Evolutionary conservation across 2,888 invertebrate species (phyloP).

Genomic region (Athalia circularis): DNA sequence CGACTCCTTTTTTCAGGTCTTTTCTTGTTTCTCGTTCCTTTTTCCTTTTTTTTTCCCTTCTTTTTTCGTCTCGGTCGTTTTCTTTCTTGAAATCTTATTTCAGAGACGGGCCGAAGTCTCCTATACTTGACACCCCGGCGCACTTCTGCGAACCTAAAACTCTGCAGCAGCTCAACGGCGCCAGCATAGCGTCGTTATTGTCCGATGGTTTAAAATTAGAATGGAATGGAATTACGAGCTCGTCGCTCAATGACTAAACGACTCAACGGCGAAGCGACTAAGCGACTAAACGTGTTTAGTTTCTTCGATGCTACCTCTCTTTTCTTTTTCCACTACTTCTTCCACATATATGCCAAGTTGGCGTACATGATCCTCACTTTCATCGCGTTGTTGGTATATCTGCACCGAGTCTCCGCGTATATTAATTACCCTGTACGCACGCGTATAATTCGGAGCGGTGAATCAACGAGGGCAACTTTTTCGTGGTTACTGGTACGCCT

Average conservation of each 20-base stretch:
- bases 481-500: too few relatives aligned
- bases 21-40: background rate
- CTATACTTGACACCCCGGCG: background rate
- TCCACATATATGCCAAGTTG: background rate
- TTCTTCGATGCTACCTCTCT: background rate
- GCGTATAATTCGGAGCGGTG: too few relatives aligned
- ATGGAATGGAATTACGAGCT: constrained; percentile 25
- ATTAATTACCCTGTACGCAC: too few relatives aligned
- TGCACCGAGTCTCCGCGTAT: too few relatives aligned
- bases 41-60: background rate
- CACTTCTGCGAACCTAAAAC: constrained; percentile 9
- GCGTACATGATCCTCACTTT: too few relatives aligned
- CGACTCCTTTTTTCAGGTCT: background rate
- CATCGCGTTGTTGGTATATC: too few relatives aligned
- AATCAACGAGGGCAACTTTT: too few relatives aligned
- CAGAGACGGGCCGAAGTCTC: background rate
- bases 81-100: constrained; percentile 11
- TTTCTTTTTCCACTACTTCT: background rate
- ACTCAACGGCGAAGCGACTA: constrained; percentile 18
- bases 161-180: background rate
- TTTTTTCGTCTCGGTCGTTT: background rate
- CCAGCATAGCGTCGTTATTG: constrained; percentile 11
- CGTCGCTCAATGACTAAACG: constrained; percentile 14
- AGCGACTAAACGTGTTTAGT: constrained; percentile 28
- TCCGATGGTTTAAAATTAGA: constrained; percentile 39